Conservation (phyloP, 2,113 vertebrate genomes). For the Blennius ocellaris region DNA sequence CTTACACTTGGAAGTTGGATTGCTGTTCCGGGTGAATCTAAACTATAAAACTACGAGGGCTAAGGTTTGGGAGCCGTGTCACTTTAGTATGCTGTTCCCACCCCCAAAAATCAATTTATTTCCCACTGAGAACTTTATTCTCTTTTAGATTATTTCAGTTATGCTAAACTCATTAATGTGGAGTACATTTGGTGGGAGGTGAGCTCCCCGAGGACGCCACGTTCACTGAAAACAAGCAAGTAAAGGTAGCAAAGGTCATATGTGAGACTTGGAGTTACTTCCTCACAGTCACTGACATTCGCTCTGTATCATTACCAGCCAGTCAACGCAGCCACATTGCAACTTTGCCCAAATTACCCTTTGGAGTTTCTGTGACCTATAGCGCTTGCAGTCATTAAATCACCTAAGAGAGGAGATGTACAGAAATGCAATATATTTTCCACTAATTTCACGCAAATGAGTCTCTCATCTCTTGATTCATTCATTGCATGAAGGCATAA, state of each 20-base stretch:
- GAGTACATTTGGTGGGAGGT: not conserved
- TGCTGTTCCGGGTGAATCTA: too few species aligned
- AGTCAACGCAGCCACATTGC: conserved; percentile 7
- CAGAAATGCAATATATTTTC: conserved; percentile 1
- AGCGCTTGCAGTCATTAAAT: conserved; percentile 16
- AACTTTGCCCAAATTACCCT: conserved; percentile 9
- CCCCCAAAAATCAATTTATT: too few species aligned
- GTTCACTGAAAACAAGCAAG: not conserved
- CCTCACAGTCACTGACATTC: conserved; percentile 1
- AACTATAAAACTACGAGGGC: too few species aligned
- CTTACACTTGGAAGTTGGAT: too few species aligned
- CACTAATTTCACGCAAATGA: not conserved
- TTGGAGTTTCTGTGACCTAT: not conserved
- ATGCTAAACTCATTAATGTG: not conserved
- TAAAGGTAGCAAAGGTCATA: not conserved
- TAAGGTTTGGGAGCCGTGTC: too few species aligned
- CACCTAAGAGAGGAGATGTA: not conserved
- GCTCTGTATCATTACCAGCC: conserved; percentile 1
- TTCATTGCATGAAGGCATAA: conserved; percentile 2
- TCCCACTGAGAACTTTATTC: too few species aligned
- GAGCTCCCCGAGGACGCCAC: not conserved
- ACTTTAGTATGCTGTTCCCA: too few species aligned
- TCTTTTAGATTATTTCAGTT: too few species aligned
- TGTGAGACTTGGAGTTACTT: conserved; percentile 2
- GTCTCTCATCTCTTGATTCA: not conserved